These are phyloP conservation scores for Apostichopus parvimensis DNA, from an alignment of 35 echinoderm and acorn worm genomes.

Conservation along the genomic window DNA sequence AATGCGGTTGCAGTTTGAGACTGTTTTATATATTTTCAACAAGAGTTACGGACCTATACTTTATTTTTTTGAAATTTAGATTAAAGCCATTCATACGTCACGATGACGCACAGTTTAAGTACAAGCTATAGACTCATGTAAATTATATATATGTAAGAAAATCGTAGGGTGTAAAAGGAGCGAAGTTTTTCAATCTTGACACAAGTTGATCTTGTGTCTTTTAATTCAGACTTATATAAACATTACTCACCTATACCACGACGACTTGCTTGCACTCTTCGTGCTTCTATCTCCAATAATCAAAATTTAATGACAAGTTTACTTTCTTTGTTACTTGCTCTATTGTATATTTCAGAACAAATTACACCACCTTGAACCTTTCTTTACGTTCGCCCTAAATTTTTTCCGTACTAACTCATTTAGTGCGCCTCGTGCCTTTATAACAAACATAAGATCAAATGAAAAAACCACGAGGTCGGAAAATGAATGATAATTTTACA, in stretches of 20 bases:
- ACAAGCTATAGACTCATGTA: too few species aligned
- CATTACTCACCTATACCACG: background rate
- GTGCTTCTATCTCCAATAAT: background rate
- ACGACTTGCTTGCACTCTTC: background rate
- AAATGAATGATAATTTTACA: constrained; percentile 40
- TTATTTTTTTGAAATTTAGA: too few species aligned
- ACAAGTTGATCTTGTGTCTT: background rate
- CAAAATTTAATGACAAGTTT: constrained; percentile 7
- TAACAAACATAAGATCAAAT: constrained; percentile 11
- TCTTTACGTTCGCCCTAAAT: constrained; percentile 42
- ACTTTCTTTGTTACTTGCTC: background rate
- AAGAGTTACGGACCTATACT: too few species aligned
- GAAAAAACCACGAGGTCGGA: constrained; percentile 10
- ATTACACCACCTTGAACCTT: constrained; percentile 50
- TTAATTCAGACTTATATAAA: background rate
- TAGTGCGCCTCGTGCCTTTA: background rate
- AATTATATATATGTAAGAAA: too few species aligned
- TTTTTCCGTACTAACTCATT: constrained; percentile 8
- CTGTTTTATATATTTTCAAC: too few species aligned
- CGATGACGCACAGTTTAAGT: too few species aligned
- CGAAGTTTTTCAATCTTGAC: background rate
- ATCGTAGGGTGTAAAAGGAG: background rate
- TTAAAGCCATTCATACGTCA: too few species aligned
- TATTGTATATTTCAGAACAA: constrained; percentile 15
- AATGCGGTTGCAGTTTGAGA: too few species aligned